Evolutionary conservation across 2,113 vertebrate species (phyloP).

Genomic region (Desmodus rotundus): DNA sequence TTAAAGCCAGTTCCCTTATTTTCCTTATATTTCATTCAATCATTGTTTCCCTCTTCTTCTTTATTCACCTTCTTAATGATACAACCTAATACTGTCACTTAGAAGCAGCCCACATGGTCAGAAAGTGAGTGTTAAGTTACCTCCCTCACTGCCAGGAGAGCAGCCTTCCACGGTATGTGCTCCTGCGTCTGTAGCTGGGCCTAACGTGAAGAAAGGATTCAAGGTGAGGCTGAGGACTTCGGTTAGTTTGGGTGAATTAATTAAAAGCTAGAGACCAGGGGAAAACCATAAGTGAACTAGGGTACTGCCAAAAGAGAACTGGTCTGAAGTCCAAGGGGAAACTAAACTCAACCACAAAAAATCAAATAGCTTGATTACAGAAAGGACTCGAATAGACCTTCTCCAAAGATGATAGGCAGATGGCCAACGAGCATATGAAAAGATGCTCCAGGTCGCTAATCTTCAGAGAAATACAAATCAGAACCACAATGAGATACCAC

Average conservation of each 20-base stretch:
- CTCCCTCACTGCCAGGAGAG: background rate
- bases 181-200: background rate
- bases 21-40: constrained; percentile 2
- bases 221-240: background rate
- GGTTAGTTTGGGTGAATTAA: background rate
- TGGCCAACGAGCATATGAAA: background rate
- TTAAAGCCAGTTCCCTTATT: constrained; percentile 30
- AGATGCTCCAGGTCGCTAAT: background rate
- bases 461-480: background rate
- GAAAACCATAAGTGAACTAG: background rate
- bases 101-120: background rate
- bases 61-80: constrained; percentile 35
- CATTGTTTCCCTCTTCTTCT: background rate
- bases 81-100: background rate
- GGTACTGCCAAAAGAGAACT: background rate
- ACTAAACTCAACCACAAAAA: background rate
- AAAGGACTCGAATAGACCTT: background rate
- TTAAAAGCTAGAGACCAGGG: background rate
- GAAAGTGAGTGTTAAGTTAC: constrained; percentile 54
- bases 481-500: background rate
- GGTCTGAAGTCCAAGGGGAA: background rate
- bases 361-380: background rate
- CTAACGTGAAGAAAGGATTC: background rate
- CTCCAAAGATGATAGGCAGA: background rate
- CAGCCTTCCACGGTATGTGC: background rate